Base-by-base conservation (phyloP, 2,113 vertebrate species). In the Hirundichthys speculiger region DNA sequence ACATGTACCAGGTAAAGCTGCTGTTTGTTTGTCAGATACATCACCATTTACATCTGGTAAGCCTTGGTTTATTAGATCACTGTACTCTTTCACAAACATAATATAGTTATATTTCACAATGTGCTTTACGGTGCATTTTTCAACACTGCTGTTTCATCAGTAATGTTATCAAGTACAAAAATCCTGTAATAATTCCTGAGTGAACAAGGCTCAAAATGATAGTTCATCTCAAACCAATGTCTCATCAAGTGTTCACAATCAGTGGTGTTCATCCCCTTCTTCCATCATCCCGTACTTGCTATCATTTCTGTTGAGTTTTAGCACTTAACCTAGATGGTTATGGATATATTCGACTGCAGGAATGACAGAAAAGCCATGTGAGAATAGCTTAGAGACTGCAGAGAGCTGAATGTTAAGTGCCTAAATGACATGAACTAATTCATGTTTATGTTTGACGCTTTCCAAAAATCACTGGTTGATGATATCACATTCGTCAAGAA, bases 191-290 rank as follows among this genome's bases (percentile, higher is more conserved):
- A 68, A 25, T 61, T 30, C 19, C 54, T 47, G 3, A 54, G 12
- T 55, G 6, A 54, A 54, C 16, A 21, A 40, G n/a, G 15, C 21
- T 20, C 15, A 42, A n/a, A 51, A 30, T 18, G 3, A 27, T 34
- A 34, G 15, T 2, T 16, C 18, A 54, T 2, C 52, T 54, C 18
- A 20, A 14, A 19, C 15, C 2, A 39, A 10, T 13, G 4, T 20
- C 30, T 54, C 5, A 39, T 38, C 16, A 51, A 64, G 47, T 63
- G 51, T 69, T 79, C 51, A 69, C 58, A 59, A 53, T 56, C 18
- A 41, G n/a, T 39, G 9, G 4, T 46, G 38, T 68, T 75, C 57
- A 46, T 66, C 52, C 48, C 25, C 7, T 34, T 34, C 30, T 34
- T 34, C 30, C 30, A 34, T 34, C 30, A 34, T 34, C 11, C 30